Evolutionary conservation across 1,140 invertebrate species (phyloP).

Genomic region (Cherax quadricarinatus): DNA sequence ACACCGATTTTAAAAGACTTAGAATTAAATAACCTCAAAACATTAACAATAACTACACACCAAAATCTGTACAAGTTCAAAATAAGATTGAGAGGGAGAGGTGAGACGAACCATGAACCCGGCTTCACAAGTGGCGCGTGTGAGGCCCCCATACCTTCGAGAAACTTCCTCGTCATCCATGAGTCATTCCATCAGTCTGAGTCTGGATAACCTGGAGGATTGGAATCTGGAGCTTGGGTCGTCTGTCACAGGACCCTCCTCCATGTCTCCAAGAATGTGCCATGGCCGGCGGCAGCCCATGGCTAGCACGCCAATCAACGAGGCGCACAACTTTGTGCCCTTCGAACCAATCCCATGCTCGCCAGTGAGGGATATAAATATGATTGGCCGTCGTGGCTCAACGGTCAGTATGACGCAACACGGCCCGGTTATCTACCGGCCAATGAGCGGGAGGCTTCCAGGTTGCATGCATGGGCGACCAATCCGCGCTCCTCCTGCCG

Average conservation of each 20-base stretch:
- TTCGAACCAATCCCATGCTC: slow-evolving; percentile 38
- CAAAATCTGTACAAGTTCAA: too few species aligned
- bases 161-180: background rate
- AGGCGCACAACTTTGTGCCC: slow-evolving; percentile 16
- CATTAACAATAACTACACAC: too few species aligned
- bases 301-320: slow-evolving; percentile 59
- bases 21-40: too few species aligned
- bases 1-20: too few species aligned
- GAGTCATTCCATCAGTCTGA: slow-evolving; percentile 48
- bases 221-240: slow-evolving; percentile 49
- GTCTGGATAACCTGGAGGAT: slow-evolving; percentile 67
- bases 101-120: background rate
- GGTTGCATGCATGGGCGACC: slow-evolving; percentile 32
- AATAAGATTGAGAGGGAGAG: background rate
- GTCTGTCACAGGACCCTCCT: slow-evolving; percentile 24
- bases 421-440: slow-evolving; percentile 13
- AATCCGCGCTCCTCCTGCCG: slow-evolving; percentile 21
- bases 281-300: slow-evolving; percentile 18
- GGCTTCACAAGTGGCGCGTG: too few species aligned
- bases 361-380: slow-evolving; percentile 35
- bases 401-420: slow-evolving; percentile 20
- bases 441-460: slow-evolving; percentile 11
- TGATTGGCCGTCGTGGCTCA: slow-evolving; percentile 38
- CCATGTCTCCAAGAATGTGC: background rate
- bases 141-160: too few species aligned